Evolutionary conservation across 1,140 invertebrate species (phyloP), one percentile per base, ranked within the genome.

Genomic region (Galleria mellonella): DNA sequence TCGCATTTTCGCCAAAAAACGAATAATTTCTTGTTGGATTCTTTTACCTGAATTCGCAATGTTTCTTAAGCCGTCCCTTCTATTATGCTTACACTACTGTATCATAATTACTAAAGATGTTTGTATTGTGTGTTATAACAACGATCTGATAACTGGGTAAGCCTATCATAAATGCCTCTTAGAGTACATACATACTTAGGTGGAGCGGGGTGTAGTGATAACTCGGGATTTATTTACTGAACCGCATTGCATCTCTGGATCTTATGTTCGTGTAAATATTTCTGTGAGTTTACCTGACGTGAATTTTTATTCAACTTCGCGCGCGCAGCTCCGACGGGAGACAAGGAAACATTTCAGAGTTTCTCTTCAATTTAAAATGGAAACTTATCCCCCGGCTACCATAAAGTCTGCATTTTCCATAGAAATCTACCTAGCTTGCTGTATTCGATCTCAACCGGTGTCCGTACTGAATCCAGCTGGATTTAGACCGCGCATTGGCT

Each of bases 341-440:
- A 81, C 74, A 74, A 71, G 72, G 67, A 72, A 78, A 72, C 73
- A 75, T 84, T 77, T 77, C 73, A 72, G 68, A 70, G 66, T 79
- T 77, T 78, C 72, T 74, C 70, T 77, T 81, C 70, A 83, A 82
- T 85, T 83, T 83, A 72, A 85, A 85, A 83, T 83, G 72, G 69
- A 82, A 83, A 83, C 82, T 83, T 83, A 83, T 85, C 82, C 76
- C 82, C 61, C 55, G 69, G 70, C 69, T 73, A 68, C 75, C 75
- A 82, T 85, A 85, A 82, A 85, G 82, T 85, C 75, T 79, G 65
- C 69, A 83, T 83, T 83, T 85, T 82, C 78, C 73, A 83, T 84
- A 74, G 72, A 83, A 79, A 82, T 82, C 72, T 73, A 71, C 66
- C 62, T 62, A 72, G 74, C 63, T 67, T 64, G 59, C 43, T 64